Conservation (phyloP, 2,797 vertebrate genomes). For the Myripristis murdjan region DNA sequence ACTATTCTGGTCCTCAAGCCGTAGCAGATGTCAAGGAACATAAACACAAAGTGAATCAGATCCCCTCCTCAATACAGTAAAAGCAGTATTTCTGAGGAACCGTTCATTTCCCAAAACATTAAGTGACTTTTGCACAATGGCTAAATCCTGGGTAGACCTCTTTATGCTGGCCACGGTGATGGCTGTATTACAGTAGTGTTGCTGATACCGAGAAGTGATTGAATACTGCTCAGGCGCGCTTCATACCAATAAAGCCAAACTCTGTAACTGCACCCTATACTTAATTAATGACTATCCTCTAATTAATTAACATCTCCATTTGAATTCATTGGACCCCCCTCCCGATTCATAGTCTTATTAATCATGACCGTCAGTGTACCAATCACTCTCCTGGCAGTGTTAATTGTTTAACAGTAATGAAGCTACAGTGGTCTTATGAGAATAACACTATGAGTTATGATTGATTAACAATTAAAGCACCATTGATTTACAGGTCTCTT, state of each 20-base stretch:
- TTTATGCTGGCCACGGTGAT: slow-evolving; percentile 13
- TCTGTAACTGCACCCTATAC: slow-evolving; percentile 44
- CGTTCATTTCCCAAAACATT: background rate
- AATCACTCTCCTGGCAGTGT: slow-evolving; percentile 69
- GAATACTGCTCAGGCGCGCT: background rate
- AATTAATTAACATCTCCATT: slow-evolving; percentile 70
- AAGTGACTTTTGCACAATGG: background rate
- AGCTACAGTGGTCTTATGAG: slow-evolving; percentile 74
- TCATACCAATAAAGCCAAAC: slow-evolving; percentile 18
- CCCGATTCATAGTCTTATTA: slow-evolving; percentile 64
- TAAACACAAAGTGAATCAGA: slow-evolving; percentile 18
- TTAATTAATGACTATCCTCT: slow-evolving; percentile 51
- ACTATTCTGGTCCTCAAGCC: slow-evolving; percentile 57
- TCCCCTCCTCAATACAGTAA: slow-evolving; percentile 8
- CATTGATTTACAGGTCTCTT: slow-evolving; percentile 73
- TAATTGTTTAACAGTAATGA: slow-evolving; percentile 79
- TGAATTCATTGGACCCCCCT: slow-evolving; percentile 56
- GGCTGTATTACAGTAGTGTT: no score
- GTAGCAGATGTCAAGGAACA: slow-evolving; percentile 27
- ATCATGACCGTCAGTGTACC: slow-evolving; percentile 64
- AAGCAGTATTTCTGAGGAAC: slow-evolving; percentile 7
- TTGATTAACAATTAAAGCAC: slow-evolving; percentile 80
- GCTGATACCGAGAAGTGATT: slow-evolving; percentile 37
- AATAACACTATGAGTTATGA: slow-evolving; percentile 70
- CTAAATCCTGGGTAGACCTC: background rate